Evolutionary conservation across 1,140 invertebrate species (phyloP), one percentile per base, ranked within the genome.

Genomic region (Bombyx mandarina): DNA sequence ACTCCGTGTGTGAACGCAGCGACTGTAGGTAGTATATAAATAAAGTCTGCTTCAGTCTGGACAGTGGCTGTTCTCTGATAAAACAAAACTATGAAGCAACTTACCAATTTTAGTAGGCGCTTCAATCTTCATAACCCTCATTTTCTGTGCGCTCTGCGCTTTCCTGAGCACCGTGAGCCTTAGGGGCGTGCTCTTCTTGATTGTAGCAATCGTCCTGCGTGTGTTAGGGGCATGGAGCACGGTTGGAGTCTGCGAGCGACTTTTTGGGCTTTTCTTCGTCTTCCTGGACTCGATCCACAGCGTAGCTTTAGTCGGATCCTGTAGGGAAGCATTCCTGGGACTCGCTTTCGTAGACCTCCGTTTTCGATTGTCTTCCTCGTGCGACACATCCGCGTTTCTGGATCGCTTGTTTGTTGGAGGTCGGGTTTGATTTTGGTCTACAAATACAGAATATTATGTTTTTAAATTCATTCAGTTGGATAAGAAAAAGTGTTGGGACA

Each of bases 281-380:
- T 75, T 75, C 6, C 77, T 62, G 1, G 70, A 75, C 53, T 76
- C 73, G 12, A 80, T 80, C 77, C 77, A 80, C 26, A 73, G 64
- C 12, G 63, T 62, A 0, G 77, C 77, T 51, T 80, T 76, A 0
- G 77, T 77, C 1, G 71, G 63, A 45, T 61, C 50, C 12, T 64
- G 63, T 44, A 65, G 3, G 26, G 59, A 7, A 4, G 63, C 9
- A 22, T 10, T 58, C 48, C 58, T 56, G n/a, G 49, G 9, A 10
- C 52, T 56, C 42, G 10, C 43, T 3, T 54, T 22, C 3, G 5
- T 8, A 22, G 62, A 52, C 44, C 61, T 63, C n/a, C 58, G 59
- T 35, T 60, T 60, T 6, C 35, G 52, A 10, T 45, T 59, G 3
- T 56, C 62, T 8, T 49, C 44, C 8, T 60, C 59, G 8, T 48